phyloP scores from a whole-genome alignment of 2,888 invertebrate species.

The Parthenolecanium corni region DNA sequence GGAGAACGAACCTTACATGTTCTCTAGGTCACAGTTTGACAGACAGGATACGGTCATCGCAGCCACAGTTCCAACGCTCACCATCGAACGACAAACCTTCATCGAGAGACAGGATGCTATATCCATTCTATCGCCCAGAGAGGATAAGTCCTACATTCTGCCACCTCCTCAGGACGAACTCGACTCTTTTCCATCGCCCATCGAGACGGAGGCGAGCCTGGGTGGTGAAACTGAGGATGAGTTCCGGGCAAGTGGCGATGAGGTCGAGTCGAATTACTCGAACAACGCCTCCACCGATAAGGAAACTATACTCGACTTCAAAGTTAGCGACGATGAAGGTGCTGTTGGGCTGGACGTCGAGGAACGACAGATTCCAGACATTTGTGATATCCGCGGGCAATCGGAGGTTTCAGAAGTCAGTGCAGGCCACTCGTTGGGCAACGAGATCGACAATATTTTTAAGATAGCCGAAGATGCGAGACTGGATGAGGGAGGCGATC shows the following conservation, averaged over 20 bases:
- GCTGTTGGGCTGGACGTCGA: background rate
- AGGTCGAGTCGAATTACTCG: background rate
- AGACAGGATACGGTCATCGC: constrained; percentile 12
- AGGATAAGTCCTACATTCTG: background rate
- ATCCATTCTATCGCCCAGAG: background rate
- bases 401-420: background rate
- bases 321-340: constrained; percentile 8
- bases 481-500: background rate
- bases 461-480: constrained; percentile 3
- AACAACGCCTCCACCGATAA: constrained; percentile 15
- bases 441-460: constrained; percentile 20
- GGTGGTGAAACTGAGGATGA: background rate
- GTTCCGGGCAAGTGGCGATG: background rate
- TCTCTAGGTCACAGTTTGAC: background rate
- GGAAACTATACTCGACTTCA: constrained; percentile 13
- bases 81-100: background rate
- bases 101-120: background rate
- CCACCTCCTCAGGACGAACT: background rate
- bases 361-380: background rate
- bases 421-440: background rate
- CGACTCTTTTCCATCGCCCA: background rate
- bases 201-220: background rate
- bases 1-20: background rate
- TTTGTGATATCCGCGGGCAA: constrained; percentile 11
- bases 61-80: background rate